Conservation (phyloP, 1,140 invertebrate genomes). For the Galendromus occidentalis region DNA sequence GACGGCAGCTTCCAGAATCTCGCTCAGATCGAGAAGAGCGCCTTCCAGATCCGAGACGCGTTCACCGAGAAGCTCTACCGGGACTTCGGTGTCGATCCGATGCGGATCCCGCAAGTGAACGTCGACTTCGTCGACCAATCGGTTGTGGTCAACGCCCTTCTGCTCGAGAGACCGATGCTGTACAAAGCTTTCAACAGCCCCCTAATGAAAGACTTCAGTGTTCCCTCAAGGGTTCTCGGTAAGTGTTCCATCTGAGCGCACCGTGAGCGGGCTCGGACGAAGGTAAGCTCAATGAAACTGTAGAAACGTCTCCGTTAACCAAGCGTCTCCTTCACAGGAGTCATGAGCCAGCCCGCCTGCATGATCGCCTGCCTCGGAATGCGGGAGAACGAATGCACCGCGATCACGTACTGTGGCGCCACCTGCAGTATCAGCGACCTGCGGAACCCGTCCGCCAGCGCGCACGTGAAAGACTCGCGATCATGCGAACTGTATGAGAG, state of each 20-base stretch:
- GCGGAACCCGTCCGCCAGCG: too few relatives aligned
- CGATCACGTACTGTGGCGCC: background rate
- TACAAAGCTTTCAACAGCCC: too few relatives aligned
- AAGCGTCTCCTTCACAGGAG: too few relatives aligned
- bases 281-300: too few relatives aligned
- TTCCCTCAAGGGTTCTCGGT: background rate
- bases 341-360: too few relatives aligned
- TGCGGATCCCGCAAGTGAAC: background rate
- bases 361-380: too few relatives aligned
- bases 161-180: background rate
- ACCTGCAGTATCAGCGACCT: background rate
- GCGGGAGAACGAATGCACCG: background rate
- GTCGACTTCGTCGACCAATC: background rate
- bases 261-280: too few relatives aligned
- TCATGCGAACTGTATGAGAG: too few relatives aligned
- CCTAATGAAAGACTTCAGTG: background rate
- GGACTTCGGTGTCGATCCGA: background rate
- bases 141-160: background rate
- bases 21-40: background rate
- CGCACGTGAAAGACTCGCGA: too few relatives aligned
- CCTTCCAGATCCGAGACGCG: background rate
- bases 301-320: too few relatives aligned
- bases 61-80: background rate
- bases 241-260: too few relatives aligned
- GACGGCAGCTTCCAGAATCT: background rate